Evolutionary conservation across 2,113 vertebrate genomes (phyloP).

Genomic region (Myiopsitta monachus): DNA sequence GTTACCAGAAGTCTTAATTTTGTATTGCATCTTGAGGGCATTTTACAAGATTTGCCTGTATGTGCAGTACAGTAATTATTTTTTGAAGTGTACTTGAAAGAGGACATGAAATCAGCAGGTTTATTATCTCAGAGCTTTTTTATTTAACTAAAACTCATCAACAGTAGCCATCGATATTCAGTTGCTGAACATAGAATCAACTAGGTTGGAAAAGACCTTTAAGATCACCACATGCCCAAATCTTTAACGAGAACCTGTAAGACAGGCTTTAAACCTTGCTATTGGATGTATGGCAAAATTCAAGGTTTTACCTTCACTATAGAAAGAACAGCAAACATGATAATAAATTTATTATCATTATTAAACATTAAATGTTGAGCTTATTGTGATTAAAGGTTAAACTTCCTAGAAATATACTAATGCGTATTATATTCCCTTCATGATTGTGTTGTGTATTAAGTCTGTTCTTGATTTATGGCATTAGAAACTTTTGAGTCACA

Average conservation of each 20-base stretch:
- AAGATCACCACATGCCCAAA: not conserved
- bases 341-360: not conserved
- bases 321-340: not conserved
- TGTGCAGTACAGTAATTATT: conserved; percentile 54
- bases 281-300: not conserved
- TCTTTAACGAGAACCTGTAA: not conserved
- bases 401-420: not conserved
- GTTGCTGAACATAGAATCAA: not conserved
- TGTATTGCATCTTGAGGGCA: conserved; percentile 25
- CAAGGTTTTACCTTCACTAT: not conserved
- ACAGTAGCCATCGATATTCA: conserved; percentile 28
- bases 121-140: conserved; percentile 56
- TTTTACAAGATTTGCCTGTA: conserved; percentile 47
- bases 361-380: conserved; percentile 28
- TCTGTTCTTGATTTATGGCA: conserved; percentile 62
- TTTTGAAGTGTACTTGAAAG: conserved; percentile 43
- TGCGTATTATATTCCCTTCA: not conserved
- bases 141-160: conserved; percentile 67
- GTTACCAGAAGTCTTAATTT: conserved; percentile 49
- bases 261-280: not conserved
- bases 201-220: not conserved
- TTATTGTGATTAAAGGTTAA: conserved; percentile 4
- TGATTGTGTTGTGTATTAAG: not conserved
- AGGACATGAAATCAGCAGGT: conserved; percentile 58
- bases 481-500: conserved; percentile 47